A percentile compares a stretch with the other conserved stretches of the same genome.
These are phyloP conservation scores for Ruditapes philippinarum DNA, from an alignment of 1,140 invertebrate genomes.

Conservation along the genomic window DNA sequence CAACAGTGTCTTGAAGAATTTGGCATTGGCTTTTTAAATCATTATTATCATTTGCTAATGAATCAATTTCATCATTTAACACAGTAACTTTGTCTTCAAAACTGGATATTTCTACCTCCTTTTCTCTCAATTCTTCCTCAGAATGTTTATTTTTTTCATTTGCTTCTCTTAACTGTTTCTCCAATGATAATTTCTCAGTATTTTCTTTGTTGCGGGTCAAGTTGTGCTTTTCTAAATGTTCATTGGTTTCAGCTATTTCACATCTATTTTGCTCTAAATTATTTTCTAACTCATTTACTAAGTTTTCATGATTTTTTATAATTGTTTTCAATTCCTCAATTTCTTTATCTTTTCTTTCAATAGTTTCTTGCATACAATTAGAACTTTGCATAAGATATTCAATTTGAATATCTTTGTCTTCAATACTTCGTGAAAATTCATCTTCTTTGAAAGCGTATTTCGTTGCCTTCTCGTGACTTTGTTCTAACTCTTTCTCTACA, in stretches of 20 bases:
- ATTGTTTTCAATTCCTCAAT: conserved; percentile 30
- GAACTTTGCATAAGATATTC: conserved; percentile 51
- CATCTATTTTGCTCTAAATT: conserved; percentile 10
- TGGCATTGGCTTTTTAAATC: background rate
- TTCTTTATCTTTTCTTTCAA: conserved; percentile 39
- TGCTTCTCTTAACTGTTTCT: background rate
- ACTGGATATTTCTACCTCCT: background rate
- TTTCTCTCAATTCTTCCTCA: conserved; percentile 1
- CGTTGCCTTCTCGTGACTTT: background rate
- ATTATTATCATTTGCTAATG: background rate
- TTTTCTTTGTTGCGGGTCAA: background rate
- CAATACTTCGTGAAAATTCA: background rate
- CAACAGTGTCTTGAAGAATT: background rate
- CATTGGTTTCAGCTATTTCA: conserved; percentile 12
- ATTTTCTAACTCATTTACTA: background rate
- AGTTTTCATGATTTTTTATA: background rate
- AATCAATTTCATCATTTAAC: background rate
- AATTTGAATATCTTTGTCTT: conserved; percentile 54
- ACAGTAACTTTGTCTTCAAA: background rate
- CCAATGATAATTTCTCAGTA: background rate
- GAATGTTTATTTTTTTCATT: background rate
- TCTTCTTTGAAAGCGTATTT: background rate
- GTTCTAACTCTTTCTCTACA: background rate
- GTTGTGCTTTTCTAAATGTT: background rate
- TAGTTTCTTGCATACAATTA: conserved; percentile 49